These are phyloP conservation scores for Leptatherina wallacei DNA, from an alignment of 2,797 vertebrate species.

Conservation along the genomic window DNA sequence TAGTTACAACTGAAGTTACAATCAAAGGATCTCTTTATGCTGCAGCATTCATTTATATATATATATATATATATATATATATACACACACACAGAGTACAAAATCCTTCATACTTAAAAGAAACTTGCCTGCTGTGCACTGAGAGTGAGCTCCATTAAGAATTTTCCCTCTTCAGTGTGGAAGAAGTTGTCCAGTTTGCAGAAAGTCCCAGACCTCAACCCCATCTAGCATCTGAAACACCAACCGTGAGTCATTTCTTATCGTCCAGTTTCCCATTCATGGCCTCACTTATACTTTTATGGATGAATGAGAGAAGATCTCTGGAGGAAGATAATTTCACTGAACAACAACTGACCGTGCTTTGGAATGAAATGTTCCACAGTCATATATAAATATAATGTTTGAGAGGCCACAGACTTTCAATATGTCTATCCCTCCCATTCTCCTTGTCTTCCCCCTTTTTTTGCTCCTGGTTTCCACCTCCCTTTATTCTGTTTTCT, in stretches of 20 bases:
- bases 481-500: not conserved
- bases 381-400: not conserved
- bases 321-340: conserved; percentile 4
- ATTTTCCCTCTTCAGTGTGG: conserved; percentile 7
- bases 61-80: no score
- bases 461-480: not conserved
- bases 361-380: conserved; percentile 12
- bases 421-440: no score
- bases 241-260: not conserved
- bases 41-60: not conserved
- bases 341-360: not conserved
- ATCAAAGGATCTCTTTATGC: conserved; percentile 11
- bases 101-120: conserved; percentile 3
- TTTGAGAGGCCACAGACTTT: conserved; percentile 9
- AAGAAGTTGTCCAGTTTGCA: conserved; percentile 9
- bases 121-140: not conserved
- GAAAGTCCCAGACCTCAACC: conserved; percentile 5
- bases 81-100: not conserved
- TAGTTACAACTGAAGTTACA: not conserved
- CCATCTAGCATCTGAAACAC: conserved; percentile 3
- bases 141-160: conserved; percentile 3
- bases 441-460: not conserved
- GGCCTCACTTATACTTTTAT: conserved; percentile 11
- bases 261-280: not conserved
- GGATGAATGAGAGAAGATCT: conserved; percentile 8